Conservation (phyloP, 2,888 invertebrate genomes). For the Myopa tessellatipennis region DNA sequence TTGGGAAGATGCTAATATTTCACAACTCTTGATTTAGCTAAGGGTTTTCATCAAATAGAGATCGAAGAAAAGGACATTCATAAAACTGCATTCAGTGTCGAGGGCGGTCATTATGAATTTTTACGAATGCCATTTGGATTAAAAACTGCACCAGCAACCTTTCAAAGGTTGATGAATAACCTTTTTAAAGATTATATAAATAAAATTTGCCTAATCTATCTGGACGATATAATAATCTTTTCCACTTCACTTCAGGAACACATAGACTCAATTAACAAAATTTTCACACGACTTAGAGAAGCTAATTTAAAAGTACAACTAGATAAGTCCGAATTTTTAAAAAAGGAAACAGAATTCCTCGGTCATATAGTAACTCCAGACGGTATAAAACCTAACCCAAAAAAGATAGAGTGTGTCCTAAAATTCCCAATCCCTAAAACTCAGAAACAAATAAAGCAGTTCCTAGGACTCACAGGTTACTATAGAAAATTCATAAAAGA, state of each 20-base stretch:
- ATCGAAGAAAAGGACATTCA: too few relatives aligned
- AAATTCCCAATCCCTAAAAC: slow-evolving; percentile 42
- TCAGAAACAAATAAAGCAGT: slow-evolving; percentile 32
- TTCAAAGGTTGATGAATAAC: slow-evolving; percentile 21
- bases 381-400: slow-evolving; percentile 12
- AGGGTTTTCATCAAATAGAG: too few relatives aligned
- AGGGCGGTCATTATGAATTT: too few relatives aligned
- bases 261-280: neutral
- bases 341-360: slow-evolving; percentile 8
- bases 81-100: too few relatives aligned
- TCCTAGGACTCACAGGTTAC: slow-evolving; percentile 10
- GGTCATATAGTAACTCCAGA: slow-evolving; percentile 17
- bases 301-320: too few relatives aligned
- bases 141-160: slow-evolving; percentile 16
- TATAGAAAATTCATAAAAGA: slow-evolving; percentile 35
- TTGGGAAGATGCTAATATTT: slow-evolving; percentile 31
- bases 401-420: slow-evolving; percentile 41
- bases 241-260: slow-evolving; percentile 15
- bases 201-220: slow-evolving; percentile 24
- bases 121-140: too few relatives aligned
- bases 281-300: slow-evolving; percentile 9
- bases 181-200: slow-evolving; percentile 1
- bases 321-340: neutral
- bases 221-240: slow-evolving; percentile 19
- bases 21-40: slow-evolving; percentile 19